Evolutionary conservation across 1,140 invertebrate genomes (phyloP).

Genomic region (Elymnias hypermnestra): DNA sequence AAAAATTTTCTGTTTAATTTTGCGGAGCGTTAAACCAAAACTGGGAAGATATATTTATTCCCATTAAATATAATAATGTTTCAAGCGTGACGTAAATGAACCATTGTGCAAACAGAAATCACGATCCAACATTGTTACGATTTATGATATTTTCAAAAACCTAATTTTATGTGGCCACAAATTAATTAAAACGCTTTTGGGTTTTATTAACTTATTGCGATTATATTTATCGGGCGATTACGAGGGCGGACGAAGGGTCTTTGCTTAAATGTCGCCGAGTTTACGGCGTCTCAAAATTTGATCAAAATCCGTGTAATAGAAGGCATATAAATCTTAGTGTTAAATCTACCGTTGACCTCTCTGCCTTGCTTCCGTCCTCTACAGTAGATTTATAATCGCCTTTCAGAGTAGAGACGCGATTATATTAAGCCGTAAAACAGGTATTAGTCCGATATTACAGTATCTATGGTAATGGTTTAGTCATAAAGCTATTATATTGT

Average conservation of each 20-base stretch:
- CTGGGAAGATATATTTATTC: constrained; percentile 7
- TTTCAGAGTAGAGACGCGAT: constrained; percentile 41
- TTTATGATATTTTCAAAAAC: constrained; percentile 40
- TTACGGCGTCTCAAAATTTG: constrained; percentile 50
- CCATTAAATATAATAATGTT: constrained; percentile 11
- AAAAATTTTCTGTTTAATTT: too few species aligned
- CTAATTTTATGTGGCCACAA: constrained; percentile 54
- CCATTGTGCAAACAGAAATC: constrained; percentile 18
- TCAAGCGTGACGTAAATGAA: constrained; percentile 11
- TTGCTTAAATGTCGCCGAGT: constrained; percentile 34
- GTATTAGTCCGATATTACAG: constrained; percentile 37
- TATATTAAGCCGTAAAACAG: constrained; percentile 43
- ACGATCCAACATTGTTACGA: constrained; percentile 8
- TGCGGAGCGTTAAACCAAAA: constrained; percentile 3
- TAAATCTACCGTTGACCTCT: constrained; percentile 57
- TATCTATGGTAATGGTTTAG: constrained; percentile 3
- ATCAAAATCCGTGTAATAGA: constrained; percentile 60
- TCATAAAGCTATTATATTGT: constrained; percentile 2
- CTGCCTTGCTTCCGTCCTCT: constrained; percentile 51
- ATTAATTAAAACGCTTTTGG: constrained; percentile 61
- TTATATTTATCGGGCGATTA: constrained; percentile 66
- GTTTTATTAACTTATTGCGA: constrained; percentile 71
- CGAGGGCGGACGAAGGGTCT: constrained; percentile 20
- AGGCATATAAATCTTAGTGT: constrained; percentile 66
- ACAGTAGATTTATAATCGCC: constrained; percentile 64